Percentiles rank a stretch among this genome's conserved stretches.
phyloP scores from a whole-genome alignment of 2,888 invertebrate species.

The Cheilosia scutellata region DNA sequence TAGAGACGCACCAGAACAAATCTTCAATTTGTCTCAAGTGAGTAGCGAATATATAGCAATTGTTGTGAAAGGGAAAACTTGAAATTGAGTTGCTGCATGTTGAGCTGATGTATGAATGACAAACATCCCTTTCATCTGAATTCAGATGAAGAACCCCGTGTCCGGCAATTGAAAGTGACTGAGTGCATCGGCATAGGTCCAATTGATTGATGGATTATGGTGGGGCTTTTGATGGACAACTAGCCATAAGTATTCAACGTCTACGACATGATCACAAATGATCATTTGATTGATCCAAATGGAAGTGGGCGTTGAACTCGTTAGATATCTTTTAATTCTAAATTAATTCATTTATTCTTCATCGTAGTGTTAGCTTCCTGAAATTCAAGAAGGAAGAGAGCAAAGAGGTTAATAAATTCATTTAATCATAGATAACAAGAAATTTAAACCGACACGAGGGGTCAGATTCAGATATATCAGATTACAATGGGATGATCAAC shows the following conservation, averaged over 20 bases:
- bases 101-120: constrained; percentile 42
- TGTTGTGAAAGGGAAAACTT: constrained; percentile 33
- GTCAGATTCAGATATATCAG: not conserved
- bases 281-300: constrained; percentile 63
- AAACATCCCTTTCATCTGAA: constrained; percentile 41
- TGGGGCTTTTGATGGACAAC: constrained; percentile 53
- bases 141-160: constrained; percentile 26
- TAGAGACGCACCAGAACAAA: constrained; percentile 36
- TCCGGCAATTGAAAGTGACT: constrained; percentile 66
- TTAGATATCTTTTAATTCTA: constrained; percentile 22
- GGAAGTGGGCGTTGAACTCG: constrained; percentile 17
- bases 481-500: not conserved
- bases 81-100: constrained; percentile 39
- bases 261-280: constrained; percentile 61
- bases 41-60: constrained; percentile 37
- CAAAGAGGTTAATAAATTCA: constrained; percentile 21
- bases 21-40: constrained; percentile 74
- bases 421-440: constrained; percentile 28
- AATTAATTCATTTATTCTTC: constrained; percentile 49
- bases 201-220: constrained; percentile 66
- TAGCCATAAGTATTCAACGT: constrained; percentile 36
- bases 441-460: constrained; percentile 30
- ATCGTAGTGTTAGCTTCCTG: constrained; percentile 28
- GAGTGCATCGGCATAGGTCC: constrained; percentile 23
- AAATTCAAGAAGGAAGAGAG: not conserved